Percentiles rank a stretch among this genome's conserved stretches.
These are phyloP conservation scores for Drosophila micromelanica DNA, from an alignment of 1,140 invertebrate species.

Conservation along the genomic window DNA sequence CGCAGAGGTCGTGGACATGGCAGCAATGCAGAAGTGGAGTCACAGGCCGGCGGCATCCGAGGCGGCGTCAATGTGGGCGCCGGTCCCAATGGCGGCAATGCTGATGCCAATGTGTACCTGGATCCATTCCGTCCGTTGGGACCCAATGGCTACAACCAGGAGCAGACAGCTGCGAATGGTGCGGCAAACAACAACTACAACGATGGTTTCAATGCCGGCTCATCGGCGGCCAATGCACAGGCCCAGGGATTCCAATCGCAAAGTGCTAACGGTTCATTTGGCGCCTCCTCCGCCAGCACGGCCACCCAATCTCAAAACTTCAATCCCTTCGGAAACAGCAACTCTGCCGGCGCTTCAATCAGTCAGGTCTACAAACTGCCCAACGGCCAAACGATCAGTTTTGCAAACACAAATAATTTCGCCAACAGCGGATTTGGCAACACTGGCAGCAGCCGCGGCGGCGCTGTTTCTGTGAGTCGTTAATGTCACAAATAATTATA, in stretches of 20 bases:
- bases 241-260: constrained; percentile 77
- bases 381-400: constrained; percentile 82
- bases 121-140: constrained; percentile 46
- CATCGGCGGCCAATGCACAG: constrained; percentile 66
- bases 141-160: constrained; percentile 63
- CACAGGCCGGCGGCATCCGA: constrained; percentile 46
- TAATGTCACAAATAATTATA: constrained; percentile 20
- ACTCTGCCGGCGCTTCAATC: constrained; percentile 75
- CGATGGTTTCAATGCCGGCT: constrained; percentile 53
- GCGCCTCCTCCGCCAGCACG: constrained; percentile 81
- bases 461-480: constrained; percentile 64
- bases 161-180: constrained; percentile 72
- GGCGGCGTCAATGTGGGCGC: constrained; percentile 60
- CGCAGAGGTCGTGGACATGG: constrained; percentile 43
- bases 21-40: constrained; percentile 37
- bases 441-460: constrained; percentile 68
- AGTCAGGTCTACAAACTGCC: constrained; percentile 78
- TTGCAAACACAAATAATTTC: constrained; percentile 82
- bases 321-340: constrained; percentile 67
- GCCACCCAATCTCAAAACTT: constrained; percentile 74
- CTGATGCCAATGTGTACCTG: constrained; percentile 59
- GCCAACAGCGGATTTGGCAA: constrained; percentile 76
- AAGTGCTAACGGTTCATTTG: constrained; percentile 68
- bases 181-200: constrained; percentile 59
- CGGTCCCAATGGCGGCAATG: constrained; percentile 60